phyloP scores from a whole-genome alignment of 2,113 vertebrate species.

The Octodon degus region DNA sequence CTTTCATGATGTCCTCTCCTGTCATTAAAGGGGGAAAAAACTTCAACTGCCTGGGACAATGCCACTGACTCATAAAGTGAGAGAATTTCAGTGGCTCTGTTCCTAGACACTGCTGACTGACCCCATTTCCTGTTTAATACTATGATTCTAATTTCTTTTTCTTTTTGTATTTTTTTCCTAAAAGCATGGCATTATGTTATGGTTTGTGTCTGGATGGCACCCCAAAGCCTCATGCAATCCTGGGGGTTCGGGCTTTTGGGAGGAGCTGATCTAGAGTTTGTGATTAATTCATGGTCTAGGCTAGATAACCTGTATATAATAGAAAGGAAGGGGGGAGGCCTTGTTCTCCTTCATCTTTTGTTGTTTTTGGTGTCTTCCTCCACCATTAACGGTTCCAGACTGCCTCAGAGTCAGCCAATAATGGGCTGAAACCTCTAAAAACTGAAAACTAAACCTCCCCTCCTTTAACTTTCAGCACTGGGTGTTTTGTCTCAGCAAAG shows the following conservation, averaged over 20 bases:
- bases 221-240: neutral
- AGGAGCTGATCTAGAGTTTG: neutral
- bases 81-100: constrained; percentile 67
- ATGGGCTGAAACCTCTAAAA: neutral
- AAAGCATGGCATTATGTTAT: constrained; percentile 60
- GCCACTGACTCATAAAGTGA: constrained; percentile 70
- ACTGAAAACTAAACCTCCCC: neutral
- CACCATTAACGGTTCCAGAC: neutral
- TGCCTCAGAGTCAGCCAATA: neutral
- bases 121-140: constrained; percentile 70
- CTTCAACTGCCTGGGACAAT: neutral
- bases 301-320: neutral
- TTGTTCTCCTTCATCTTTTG: neutral
- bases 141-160: constrained; percentile 74
- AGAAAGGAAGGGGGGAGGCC: neutral
- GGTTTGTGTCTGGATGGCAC: neutral
- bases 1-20: neutral
- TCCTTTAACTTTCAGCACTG: neutral
- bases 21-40: constrained; percentile 25
- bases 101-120: constrained; percentile 73
- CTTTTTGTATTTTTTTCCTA: constrained; percentile 68
- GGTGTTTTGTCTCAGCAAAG: neutral
- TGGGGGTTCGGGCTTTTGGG: neutral
- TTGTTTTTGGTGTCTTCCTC: neutral
- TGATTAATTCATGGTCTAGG: neutral